phyloP scores from a whole-genome alignment of 2,113 vertebrate species.

The Collichthys lucidus region DNA sequence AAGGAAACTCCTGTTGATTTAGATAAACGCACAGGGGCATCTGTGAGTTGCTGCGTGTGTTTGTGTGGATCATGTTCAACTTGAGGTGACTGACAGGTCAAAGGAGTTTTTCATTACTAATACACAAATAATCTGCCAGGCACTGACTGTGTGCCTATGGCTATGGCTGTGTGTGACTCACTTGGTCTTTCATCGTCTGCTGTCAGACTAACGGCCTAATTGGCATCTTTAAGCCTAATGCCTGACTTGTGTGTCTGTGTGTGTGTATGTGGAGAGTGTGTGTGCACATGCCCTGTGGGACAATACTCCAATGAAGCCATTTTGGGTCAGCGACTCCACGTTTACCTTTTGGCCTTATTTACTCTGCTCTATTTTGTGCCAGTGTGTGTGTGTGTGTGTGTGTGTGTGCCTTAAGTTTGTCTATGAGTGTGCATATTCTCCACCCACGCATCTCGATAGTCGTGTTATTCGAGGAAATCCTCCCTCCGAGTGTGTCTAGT shows the following conservation, averaged over 20 bases:
- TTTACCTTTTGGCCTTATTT: conserved; percentile 59
- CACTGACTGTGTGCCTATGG: background rate
- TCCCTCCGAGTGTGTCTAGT: conserved; percentile 55
- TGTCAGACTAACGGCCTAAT: conserved; percentile 60
- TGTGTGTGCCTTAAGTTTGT: conserved; percentile 44
- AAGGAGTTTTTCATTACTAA: conserved; percentile 7
- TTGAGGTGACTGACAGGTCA: conserved; percentile 32
- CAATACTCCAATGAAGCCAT: conserved; percentile 65
- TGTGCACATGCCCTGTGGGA: conserved; percentile 27
- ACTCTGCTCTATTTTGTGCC: conserved; percentile 48
- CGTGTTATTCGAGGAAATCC: conserved; percentile 71
- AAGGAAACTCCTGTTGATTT: conserved; percentile 78
- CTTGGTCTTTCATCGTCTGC: conserved; percentile 37
- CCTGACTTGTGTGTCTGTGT: background rate
- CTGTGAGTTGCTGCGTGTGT: conserved; percentile 1
- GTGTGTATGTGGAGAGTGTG: background rate
- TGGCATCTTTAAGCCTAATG: conserved; percentile 51
- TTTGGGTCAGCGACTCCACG: conserved; percentile 48
- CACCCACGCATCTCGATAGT: conserved; percentile 61
- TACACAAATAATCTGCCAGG: conserved; percentile 3
- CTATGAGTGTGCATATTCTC: conserved; percentile 60
- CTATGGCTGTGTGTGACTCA: background rate
- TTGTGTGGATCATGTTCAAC: conserved; percentile 5
- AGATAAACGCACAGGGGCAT: conserved; percentile 44
- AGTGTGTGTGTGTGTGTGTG: conserved; percentile 33